Percentiles rank a stretch among this genome's conserved stretches.
phyloP scores from a whole-genome alignment of 2,888 invertebrate species.

The Aphidoletes aphidimyza region DNA sequence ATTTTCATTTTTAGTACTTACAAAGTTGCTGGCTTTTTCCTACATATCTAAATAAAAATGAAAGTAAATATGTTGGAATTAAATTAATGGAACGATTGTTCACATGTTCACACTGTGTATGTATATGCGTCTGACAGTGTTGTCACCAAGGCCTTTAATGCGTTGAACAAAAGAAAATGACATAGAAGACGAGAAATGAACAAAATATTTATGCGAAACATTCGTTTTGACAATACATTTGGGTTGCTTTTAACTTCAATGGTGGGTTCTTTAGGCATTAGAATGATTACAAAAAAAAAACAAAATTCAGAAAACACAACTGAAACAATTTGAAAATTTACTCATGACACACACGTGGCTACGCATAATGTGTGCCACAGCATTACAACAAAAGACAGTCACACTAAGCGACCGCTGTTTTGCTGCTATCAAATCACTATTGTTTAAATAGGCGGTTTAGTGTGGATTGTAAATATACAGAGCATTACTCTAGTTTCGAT shows the following conservation, averaged over 20 bases:
- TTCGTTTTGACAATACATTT: no score
- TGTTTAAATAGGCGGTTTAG: no score
- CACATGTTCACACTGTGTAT: not conserved
- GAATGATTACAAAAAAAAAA: no score
- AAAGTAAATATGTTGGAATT: slow-evolving; percentile 15
- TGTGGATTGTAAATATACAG: no score
- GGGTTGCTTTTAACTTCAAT: slow-evolving; percentile 22
- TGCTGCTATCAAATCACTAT: no score
- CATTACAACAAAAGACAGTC: no score
- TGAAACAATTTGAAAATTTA: not conserved
- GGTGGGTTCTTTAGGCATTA: not conserved
- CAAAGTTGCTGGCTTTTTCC: not conserved
- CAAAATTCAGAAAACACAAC: not conserved
- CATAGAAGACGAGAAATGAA: no score
- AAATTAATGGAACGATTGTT: slow-evolving; percentile 11
- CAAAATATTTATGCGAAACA: no score
- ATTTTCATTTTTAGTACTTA: slow-evolving; percentile 24
- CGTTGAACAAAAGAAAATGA: no score
- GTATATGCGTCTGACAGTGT: not conserved
- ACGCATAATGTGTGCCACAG: not conserved
- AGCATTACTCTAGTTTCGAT: no score
- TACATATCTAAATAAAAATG: not conserved
- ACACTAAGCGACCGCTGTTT: no score
- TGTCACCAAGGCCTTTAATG: not conserved
- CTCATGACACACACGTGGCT: not conserved